These are phyloP conservation scores for Campylorhamphus procurvoides DNA, from an alignment of 2,113 vertebrate species.

Conservation along the genomic window DNA sequence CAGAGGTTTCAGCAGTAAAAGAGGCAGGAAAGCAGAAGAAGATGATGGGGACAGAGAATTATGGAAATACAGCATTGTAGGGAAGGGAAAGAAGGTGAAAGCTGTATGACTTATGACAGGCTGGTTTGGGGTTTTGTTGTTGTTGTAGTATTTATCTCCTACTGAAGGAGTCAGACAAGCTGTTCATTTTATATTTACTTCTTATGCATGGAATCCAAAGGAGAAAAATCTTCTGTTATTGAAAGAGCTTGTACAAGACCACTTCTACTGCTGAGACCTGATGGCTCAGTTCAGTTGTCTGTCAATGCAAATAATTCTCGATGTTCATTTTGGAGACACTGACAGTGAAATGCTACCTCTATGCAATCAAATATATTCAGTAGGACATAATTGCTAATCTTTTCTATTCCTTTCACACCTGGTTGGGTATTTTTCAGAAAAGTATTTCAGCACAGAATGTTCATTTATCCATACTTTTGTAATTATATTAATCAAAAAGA, in stretches of 20 bases:
- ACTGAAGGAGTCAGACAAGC: not conserved
- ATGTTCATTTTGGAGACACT: not conserved
- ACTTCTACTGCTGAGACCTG: not conserved
- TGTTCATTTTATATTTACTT: not conserved
- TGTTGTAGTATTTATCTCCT: not conserved
- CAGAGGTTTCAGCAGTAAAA: not conserved
- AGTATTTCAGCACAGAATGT: not conserved
- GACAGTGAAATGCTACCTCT: not conserved
- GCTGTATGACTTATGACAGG: not conserved
- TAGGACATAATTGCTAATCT: not conserved
- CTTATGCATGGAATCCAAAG: not conserved
- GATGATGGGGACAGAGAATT: not conserved
- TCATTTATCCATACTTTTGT: not conserved
- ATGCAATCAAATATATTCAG: slow-evolving; percentile 38
- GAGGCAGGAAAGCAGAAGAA: not conserved
- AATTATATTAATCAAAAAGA: not conserved
- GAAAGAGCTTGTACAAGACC: not conserved
- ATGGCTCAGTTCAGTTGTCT: not conserved
- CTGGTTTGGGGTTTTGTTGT: rapidly evolving
- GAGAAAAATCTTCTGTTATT: not conserved
- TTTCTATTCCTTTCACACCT: slow-evolving; percentile 11
- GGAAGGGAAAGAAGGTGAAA: not conserved
- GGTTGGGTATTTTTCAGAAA: not conserved
- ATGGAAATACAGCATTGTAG: not conserved
- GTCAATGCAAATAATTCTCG: not conserved